Base-by-base conservation (phyloP, 2,797 vertebrate genomes). In the Phyllotis vaccarum region DNA sequence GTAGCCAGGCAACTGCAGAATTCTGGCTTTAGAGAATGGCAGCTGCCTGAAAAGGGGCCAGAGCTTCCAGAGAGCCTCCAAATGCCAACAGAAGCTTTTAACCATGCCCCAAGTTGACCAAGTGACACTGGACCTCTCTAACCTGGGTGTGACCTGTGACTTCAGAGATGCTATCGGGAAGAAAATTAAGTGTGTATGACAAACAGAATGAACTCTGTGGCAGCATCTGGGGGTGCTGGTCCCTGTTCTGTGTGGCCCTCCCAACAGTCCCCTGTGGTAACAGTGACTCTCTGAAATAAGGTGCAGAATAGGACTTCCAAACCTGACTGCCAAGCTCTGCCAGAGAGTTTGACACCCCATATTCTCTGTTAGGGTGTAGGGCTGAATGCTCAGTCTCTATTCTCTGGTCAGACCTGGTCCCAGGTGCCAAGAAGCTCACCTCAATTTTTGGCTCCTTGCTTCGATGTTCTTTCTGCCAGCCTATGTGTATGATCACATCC, bases 121-220 rank as follows among this genome's bases (percentile, higher is more conserved):
- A 21, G n/a, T 31, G 24, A 37, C 31, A 13, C 3, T 5, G 56
- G 88, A 14, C 76, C 34, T 16, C 34, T 13, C 64, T 29, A 5
- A 40, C 40, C 81, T 11, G 0, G 0, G 0, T 0, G 6, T 6
- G 0, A 10, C 13, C 24, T 27, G 16, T 5, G 0, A 31, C 11
- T 80, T 52, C 29, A 6, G 62, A 62, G 70, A 5, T 19, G 68
- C 54, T 6, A 3, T 22, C 54, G 43, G 46, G 79, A 46, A 22
- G 46, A 78, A 60, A 27, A 24, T 22, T 22, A 70, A n/a, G 68
- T n/a, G 80, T 1, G 3, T 1, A 1, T 12, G 6, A 16, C 78
- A 58, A 14, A 56, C 52, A 80, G 52, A 37, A 31, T 24, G 29
- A 27, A 37, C 68, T n/a, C 31, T 52, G 17, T 17, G 58, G 29